These are phyloP conservation scores for Cryptomyrus ogoouensis DNA, from an alignment of 2,113 vertebrate species.

Conservation along the genomic window DNA sequence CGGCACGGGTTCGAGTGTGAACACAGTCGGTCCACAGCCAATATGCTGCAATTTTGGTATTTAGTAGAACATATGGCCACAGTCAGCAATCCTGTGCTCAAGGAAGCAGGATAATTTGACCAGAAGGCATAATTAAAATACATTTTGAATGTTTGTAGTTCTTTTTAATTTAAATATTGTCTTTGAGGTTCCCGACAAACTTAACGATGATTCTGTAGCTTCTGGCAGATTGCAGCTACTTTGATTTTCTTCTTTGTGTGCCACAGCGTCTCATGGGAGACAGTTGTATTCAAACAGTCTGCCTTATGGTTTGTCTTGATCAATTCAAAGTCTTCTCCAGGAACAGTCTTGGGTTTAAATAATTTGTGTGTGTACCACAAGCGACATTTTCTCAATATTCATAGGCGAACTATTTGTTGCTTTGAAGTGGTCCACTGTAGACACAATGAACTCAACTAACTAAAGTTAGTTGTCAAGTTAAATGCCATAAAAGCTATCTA, in stretches of 20 bases:
- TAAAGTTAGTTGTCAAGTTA: not conserved
- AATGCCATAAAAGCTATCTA: not conserved
- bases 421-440: not conserved
- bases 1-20: not conserved
- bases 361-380: not conserved
- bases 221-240: not conserved
- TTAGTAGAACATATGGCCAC: not conserved
- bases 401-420: not conserved
- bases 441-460: not conserved
- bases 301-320: not conserved
- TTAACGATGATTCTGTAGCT: not conserved
- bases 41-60: not conserved
- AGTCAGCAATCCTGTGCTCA: not conserved
- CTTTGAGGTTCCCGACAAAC: not conserved
- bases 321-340: not conserved
- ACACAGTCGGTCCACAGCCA: not conserved
- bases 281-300: not conserved
- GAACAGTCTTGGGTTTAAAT: not conserved
- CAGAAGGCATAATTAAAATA: not conserved
- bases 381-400: not conserved
- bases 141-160: not conserved
- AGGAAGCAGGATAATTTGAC: not conserved
- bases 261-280: not conserved
- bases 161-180: constrained; percentile 7
- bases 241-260: not conserved